Conservation (phyloP, 2,888 invertebrate species). For the Drosophila picticornis region DNA sequence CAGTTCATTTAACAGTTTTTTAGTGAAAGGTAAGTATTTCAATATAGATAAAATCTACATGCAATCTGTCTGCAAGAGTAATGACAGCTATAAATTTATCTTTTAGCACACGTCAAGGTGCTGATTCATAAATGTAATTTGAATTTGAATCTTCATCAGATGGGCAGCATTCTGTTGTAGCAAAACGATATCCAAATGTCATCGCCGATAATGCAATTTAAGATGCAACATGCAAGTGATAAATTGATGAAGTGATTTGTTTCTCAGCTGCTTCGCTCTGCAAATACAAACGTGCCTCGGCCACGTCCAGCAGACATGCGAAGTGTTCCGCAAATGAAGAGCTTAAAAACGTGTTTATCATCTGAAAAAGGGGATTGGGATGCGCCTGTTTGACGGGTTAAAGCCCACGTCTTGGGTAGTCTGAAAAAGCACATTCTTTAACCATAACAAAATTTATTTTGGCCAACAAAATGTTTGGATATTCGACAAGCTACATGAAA, state of each 20-base stretch:
- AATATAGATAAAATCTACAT: background rate
- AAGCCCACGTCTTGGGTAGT: constrained; percentile 5
- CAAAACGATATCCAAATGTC: background rate
- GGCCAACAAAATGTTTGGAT: background rate
- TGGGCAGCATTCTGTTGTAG: too few relatives aligned
- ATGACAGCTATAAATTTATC: background rate
- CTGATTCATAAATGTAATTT: background rate
- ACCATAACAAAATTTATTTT: constrained; percentile 11
- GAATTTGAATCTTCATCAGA: background rate
- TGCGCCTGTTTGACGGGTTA: background rate
- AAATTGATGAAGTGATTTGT: background rate
- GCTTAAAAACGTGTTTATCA: constrained; percentile 17
- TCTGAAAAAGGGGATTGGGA: background rate
- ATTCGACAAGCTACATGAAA: background rate
- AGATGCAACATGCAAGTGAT: background rate
- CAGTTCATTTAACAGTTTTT: background rate
- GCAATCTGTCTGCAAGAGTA: background rate
- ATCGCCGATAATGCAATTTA: background rate
- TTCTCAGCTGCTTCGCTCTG: constrained; percentile 26
- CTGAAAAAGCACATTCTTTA: background rate
- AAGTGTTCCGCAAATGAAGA: constrained; percentile 29
- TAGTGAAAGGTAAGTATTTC: background rate
- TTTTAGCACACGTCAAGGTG: background rate
- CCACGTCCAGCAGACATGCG: constrained; percentile 35
- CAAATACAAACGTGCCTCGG: constrained; percentile 28